A percentile compares a stretch with the other conserved stretches of the same genome.
These are phyloP conservation scores for Heliconius cydno DNA, from an alignment of 2,888 invertebrate species.

Conservation along the genomic window DNA sequence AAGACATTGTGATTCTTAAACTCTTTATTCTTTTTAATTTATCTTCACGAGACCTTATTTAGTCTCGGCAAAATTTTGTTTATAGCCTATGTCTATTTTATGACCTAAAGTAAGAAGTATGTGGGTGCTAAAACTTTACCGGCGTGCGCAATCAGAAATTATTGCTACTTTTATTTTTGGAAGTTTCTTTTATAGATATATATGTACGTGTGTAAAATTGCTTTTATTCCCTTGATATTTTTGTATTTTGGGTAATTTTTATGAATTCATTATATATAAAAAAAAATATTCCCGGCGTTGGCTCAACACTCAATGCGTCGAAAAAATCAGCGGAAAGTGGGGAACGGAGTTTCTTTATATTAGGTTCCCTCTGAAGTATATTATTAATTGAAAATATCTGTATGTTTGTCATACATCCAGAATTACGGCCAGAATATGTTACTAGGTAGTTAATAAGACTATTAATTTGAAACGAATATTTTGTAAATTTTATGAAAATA, in stretches of 20 bases:
- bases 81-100: conserved; percentile 16
- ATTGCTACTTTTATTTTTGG: background rate
- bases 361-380: too few relatives aligned
- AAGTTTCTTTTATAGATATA: conserved; percentile 5
- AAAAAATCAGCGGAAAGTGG: too few relatives aligned
- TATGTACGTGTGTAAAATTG: background rate
- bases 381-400: too few relatives aligned
- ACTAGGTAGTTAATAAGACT: too few relatives aligned
- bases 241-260: background rate
- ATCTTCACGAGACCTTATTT: conserved; percentile 15
- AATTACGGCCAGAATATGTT: too few relatives aligned
- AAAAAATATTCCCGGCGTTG: too few relatives aligned
- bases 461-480: too few relatives aligned
- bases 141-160: background rate
- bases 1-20: background rate
- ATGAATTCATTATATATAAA: background rate
- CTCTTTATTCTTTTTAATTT: background rate
- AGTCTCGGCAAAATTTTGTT: background rate
- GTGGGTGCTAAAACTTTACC: conserved; percentile 7
- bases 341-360: too few relatives aligned
- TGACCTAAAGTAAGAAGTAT: conserved; percentile 4
- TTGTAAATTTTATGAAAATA: too few relatives aligned
- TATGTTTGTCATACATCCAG: too few relatives aligned
- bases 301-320: too few relatives aligned
- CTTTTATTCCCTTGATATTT: background rate